Evolutionary conservation across 2,797 vertebrate genomes (phyloP).

Genomic region (Steatocranus sp.): DNA sequence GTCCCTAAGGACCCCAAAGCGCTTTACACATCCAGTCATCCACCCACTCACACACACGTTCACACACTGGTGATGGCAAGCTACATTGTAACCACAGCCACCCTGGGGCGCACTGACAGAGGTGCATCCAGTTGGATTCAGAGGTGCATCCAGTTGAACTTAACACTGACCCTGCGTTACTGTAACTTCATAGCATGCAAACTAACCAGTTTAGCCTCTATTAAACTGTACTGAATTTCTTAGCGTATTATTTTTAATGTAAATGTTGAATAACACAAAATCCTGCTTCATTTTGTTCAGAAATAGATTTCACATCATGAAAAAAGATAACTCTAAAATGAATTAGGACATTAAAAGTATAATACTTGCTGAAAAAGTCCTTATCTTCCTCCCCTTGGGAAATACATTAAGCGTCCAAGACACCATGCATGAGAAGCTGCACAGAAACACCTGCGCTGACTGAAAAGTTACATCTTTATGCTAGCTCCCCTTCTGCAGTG

Average conservation of each 20-base stretch:
- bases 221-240: background rate
- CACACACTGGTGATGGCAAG: too few species aligned
- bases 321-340: background rate
- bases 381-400: background rate
- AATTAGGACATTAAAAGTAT: background rate
- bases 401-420: background rate
- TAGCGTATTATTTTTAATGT: background rate
- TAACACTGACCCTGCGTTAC: background rate
- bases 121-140: background rate
- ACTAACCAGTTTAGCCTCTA: background rate
- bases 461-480: background rate
- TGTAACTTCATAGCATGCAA: background rate
- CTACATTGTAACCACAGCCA: too few species aligned
- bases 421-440: background rate
- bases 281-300: background rate
- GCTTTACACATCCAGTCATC: too few species aligned
- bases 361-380: background rate
- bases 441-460: background rate
- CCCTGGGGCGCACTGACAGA: too few species aligned
- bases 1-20: too few species aligned
- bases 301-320: background rate
- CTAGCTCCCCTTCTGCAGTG: background rate
- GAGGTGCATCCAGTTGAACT: too few species aligned
- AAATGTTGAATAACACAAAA: background rate
- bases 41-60: too few species aligned